These are phyloP conservation scores for Hirundo rustica DNA, from an alignment of 2,797 vertebrate species.

Conservation along the genomic window DNA sequence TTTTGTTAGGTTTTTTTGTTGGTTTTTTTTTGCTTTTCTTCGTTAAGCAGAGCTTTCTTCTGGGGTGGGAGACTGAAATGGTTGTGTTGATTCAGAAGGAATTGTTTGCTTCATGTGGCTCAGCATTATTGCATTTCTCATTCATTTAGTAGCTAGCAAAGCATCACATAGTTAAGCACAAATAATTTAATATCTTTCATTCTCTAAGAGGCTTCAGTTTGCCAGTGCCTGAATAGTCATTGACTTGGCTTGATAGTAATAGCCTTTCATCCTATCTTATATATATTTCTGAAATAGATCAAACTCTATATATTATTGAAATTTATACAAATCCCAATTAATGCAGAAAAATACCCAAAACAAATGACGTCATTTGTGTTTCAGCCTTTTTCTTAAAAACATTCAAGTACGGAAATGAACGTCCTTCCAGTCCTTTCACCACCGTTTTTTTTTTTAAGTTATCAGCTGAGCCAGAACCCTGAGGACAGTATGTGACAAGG, in stretches of 20 bases:
- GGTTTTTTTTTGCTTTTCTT: background rate
- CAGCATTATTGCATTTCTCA: constrained; percentile 1
- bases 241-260: background rate
- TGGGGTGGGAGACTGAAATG: background rate
- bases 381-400: background rate
- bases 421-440: background rate
- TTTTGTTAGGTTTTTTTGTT: background rate
- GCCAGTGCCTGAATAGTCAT: background rate
- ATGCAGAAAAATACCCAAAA: background rate
- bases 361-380: background rate
- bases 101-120: background rate
- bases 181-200: background rate
- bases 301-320: background rate
- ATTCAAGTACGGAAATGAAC: background rate
- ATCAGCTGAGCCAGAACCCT: background rate
- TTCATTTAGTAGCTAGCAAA: constrained; percentile 18
- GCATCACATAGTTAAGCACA: background rate
- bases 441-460: background rate
- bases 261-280: background rate
- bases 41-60: background rate
- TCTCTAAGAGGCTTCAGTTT: background rate
- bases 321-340: background rate
- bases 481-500: background rate
- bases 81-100: background rate
- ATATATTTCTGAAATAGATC: background rate